phyloP scores from a whole-genome alignment of 2,888 invertebrate species.

The Pachliopta kotzebuea region DNA sequence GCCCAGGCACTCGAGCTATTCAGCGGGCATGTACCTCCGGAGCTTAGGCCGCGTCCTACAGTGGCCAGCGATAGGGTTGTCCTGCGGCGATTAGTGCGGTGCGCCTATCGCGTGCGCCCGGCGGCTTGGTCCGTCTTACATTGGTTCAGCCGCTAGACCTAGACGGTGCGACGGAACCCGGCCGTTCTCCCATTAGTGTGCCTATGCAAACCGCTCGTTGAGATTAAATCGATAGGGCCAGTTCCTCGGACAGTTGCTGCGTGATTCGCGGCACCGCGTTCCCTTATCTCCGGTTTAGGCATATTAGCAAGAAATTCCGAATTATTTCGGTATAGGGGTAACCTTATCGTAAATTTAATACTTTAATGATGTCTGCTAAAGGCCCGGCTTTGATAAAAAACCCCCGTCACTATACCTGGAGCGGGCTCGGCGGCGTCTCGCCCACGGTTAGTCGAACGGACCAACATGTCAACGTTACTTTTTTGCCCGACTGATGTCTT shows the following conservation, averaged over 20 bases:
- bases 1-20: conserved; percentile 39
- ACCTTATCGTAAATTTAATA: conserved; percentile 73
- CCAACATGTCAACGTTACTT: conserved; percentile 71
- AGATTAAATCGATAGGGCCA: too few relatives aligned
- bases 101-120: background rate
- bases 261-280: conserved; percentile 15
- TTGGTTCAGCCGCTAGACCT: too few relatives aligned
- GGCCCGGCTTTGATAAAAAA: conserved; percentile 63
- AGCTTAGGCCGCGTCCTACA: conserved; percentile 25
- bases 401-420: conserved; percentile 51
- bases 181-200: background rate
- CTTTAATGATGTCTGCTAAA: conserved; percentile 69
- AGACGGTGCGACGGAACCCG: too few relatives aligned
- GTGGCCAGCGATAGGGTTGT: conserved; percentile 8
- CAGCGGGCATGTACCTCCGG: conserved; percentile 37
- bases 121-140: background rate
- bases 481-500: conserved; percentile 73
- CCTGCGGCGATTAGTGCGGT: background rate
- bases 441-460: conserved; percentile 59
- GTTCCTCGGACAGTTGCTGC: too few relatives aligned
- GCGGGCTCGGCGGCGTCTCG: conserved; percentile 52
- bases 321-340: conserved; percentile 50
- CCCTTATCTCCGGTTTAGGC: conserved; percentile 30
- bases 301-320: conserved; percentile 41
- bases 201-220: background rate